These are phyloP conservation scores for Ceyx margarethae DNA, from an alignment of 2,113 vertebrate species.

Conservation along the genomic window DNA sequence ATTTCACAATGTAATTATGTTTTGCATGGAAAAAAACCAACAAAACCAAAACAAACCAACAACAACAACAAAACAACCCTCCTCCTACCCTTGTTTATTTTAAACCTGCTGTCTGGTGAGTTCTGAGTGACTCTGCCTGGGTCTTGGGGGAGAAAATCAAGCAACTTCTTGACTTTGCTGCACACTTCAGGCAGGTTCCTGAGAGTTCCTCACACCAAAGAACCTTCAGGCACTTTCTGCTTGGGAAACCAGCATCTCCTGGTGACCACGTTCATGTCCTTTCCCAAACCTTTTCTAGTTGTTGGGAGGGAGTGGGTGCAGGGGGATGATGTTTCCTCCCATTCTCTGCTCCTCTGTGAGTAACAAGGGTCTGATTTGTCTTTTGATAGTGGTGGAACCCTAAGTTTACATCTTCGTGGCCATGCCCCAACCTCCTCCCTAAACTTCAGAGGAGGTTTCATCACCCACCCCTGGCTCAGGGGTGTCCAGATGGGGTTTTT, in stretches of 20 bases:
- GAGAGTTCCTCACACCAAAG: no score
- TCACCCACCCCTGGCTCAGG: not conserved
- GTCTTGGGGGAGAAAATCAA: not conserved
- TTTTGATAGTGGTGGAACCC: not conserved
- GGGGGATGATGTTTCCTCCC: not conserved
- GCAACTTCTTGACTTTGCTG: not conserved
- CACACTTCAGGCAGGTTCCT: not conserved
- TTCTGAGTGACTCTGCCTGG: not conserved
- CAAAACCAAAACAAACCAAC: no score
- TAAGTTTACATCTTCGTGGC: not conserved
- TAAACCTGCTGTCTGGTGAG: slow-evolving; percentile 18
- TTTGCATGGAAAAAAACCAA: not conserved
- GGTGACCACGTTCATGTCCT: not conserved
- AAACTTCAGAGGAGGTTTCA: not conserved
- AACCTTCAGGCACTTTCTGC: no score
- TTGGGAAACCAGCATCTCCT: not conserved
- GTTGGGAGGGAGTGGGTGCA: not conserved
- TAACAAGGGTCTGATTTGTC: not conserved
- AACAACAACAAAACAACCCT: no score
- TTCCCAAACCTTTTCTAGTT: not conserved
- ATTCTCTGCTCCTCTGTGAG: not conserved
- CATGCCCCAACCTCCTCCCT: not conserved
- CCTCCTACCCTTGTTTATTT: not conserved
- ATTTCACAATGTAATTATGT: slow-evolving; percentile 30
- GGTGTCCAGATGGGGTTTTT: not conserved